These are phyloP conservation scores for Sylvia borin DNA, from an alignment of 2,797 vertebrate genomes.

Conservation along the genomic window DNA sequence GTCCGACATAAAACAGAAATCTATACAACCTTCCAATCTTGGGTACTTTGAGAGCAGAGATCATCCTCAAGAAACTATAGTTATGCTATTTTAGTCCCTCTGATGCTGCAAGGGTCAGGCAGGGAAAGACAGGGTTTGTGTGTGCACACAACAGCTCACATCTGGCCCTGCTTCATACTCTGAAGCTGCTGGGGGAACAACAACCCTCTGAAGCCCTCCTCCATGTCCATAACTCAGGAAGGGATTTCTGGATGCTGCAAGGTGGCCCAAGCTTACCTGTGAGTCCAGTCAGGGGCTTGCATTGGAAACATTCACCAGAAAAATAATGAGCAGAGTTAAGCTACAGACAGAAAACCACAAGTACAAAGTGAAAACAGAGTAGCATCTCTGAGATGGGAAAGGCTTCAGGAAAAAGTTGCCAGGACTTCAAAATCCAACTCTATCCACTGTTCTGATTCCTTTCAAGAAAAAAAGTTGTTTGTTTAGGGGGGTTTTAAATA, in stretches of 20 bases:
- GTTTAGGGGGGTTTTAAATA: background rate
- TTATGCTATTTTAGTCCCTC: background rate
- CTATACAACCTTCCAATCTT: background rate
- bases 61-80: background rate
- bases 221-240: background rate
- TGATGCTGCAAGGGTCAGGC: background rate
- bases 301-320: background rate
- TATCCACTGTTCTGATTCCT: background rate
- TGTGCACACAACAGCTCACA: background rate
- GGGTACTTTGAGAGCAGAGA: background rate
- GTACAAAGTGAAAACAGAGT: background rate
- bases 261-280: background rate
- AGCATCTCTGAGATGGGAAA: background rate
- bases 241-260: background rate
- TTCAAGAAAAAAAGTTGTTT: background rate
- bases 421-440: background rate
- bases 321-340: background rate
- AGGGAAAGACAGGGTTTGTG: background rate
- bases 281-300: background rate
- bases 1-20: background rate
- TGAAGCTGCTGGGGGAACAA: background rate
- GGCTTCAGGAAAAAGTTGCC: background rate
- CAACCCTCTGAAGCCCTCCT: background rate
- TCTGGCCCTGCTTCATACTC: background rate
- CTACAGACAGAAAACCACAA: background rate